These are phyloP conservation scores for Ctenopoma multispine DNA, from an alignment of 2,797 vertebrate species.

Conservation along the genomic window DNA sequence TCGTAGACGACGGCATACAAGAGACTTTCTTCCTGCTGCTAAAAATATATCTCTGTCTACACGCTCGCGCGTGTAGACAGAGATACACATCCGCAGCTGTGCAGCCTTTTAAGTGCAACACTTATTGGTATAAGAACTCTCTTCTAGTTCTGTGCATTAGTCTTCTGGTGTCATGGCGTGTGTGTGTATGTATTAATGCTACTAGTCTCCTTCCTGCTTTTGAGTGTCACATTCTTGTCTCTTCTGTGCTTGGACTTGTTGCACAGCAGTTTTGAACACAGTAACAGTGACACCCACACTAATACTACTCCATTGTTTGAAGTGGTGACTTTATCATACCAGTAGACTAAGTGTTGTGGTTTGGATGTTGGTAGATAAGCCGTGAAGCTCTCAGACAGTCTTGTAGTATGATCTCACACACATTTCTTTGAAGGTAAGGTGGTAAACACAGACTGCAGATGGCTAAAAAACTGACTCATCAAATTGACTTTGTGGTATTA, in stretches of 20 bases:
- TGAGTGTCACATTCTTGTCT: constrained; percentile 20
- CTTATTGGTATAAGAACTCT: background rate
- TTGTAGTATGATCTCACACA: background rate
- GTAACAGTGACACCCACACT: background rate
- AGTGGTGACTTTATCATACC: constrained; percentile 10
- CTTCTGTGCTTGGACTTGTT: constrained; percentile 1
- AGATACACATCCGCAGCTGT: background rate
- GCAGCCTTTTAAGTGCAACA: background rate
- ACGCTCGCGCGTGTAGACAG: too few relatives aligned
- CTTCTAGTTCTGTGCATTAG: background rate
- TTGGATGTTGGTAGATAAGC: constrained; percentile 11
- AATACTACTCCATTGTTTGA: constrained; percentile 3
- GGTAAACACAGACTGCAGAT: background rate
- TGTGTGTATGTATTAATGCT: background rate
- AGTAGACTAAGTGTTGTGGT: constrained; percentile 23
- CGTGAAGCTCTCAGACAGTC: background rate
- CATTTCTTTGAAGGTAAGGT: background rate
- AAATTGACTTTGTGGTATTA: background rate
- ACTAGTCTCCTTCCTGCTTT: constrained; percentile 36
- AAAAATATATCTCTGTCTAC: constrained; percentile 47
- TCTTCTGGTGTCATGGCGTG: background rate
- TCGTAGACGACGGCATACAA: constrained; percentile 34
- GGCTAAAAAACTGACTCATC: background rate
- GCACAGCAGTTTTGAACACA: background rate
- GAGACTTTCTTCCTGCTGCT: constrained; percentile 64